Evolutionary conservation across 2,113 vertebrate species (phyloP), one percentile per base, ranked within the genome.

Genomic region (Caloenas nicobarica): DNA sequence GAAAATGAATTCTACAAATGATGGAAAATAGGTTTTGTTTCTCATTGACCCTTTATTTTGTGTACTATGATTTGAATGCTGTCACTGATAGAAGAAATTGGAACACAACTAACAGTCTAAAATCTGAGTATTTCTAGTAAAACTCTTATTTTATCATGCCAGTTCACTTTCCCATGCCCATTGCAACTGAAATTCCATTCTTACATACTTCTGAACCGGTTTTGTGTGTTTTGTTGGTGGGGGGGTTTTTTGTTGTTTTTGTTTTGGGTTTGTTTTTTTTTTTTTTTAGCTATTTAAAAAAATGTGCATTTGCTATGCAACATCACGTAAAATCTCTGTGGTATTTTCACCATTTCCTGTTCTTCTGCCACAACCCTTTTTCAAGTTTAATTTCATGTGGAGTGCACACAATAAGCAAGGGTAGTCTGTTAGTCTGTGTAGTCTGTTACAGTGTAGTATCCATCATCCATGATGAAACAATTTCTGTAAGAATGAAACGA

Each of bases 291-390:
- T 77, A 9, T 82, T 89, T 23, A 1, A 34, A 64, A n/a, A 91
- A 80, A 64, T 29, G 10, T 68, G 34, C 33, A 68, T 94, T 92
- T 0, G 0, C 68, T 78, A 66, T 90, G n/a, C 16, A 90, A 51
- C 64, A 51, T 73, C 0, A 7, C 24, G 33, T 50, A 66, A 93
- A 91, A 85, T 94, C 58, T 86, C 23, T 54, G 50, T 53, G 76
- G 71, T 56, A 83, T 92, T 91, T 88, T 91, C 64, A 88, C 11
- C 64, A 71, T 94, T 95, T 96, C 64, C 16, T 24, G 50, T 58
- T 92, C 28, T 77, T 76, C 56, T 81, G 28, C 68, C 28, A 88
- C 42, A 88, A 34, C 5, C 2, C 4, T 77, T 86, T 80, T 90
- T 18, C 46, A 81, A 61, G 46, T 3, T 83, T 25, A 68, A 62